phyloP scores from a whole-genome alignment of 2,888 invertebrate species.

The Drosophila robusta region DNA sequence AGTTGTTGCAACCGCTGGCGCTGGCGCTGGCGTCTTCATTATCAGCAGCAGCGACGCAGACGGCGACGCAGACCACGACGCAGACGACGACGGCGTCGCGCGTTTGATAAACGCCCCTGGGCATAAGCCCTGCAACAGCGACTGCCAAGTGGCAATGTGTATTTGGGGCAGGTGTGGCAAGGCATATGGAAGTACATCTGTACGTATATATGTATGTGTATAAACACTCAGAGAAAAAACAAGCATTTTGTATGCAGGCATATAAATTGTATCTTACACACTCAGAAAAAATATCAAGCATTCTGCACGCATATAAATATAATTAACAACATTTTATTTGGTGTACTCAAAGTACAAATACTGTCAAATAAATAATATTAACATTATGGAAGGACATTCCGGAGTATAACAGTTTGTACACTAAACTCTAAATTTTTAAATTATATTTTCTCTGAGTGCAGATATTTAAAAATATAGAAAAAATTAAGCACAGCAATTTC shows the following conservation, averaged over 20 bases:
- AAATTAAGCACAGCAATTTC: background rate
- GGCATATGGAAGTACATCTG: constrained; percentile 1
- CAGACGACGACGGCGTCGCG: constrained; percentile 39
- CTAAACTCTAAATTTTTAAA: too few relatives aligned
- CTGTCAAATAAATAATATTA: too few relatives aligned
- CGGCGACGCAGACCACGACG: constrained; percentile 26
- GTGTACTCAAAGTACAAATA: too few relatives aligned
- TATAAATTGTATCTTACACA: too few relatives aligned
- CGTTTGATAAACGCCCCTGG: constrained; percentile 43
- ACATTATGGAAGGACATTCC: too few relatives aligned
- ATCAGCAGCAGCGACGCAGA: constrained; percentile 65
- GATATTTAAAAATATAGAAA: background rate
- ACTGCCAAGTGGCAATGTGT: constrained; percentile 24
- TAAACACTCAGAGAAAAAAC: constrained; percentile 2
- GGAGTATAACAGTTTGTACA: too few relatives aligned
- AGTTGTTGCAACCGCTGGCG: constrained; percentile 21
- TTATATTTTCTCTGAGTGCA: too few relatives aligned
- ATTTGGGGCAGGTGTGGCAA: constrained; percentile 34
- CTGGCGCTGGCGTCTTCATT: constrained; percentile 79
- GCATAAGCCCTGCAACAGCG: constrained; percentile 17
- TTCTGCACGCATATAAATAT: too few relatives aligned
- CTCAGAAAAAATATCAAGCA: too few relatives aligned
- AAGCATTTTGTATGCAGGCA: too few relatives aligned
- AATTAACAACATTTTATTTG: too few relatives aligned
- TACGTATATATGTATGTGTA: constrained; percentile 6